These are phyloP conservation scores for Euura saliciscinereae DNA, from an alignment of 1,140 invertebrate species.

Conservation along the genomic window DNA sequence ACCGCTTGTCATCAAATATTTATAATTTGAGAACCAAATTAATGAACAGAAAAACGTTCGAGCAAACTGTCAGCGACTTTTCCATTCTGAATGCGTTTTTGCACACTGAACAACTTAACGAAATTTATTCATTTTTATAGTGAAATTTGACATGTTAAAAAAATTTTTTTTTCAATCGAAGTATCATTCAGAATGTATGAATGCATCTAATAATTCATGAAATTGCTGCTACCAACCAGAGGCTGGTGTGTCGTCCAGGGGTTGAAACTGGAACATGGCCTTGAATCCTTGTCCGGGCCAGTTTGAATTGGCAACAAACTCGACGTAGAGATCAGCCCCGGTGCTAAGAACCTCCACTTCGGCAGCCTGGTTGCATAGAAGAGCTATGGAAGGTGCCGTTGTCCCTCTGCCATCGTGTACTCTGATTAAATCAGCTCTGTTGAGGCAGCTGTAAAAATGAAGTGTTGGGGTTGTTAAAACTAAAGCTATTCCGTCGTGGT, in stretches of 20 bases:
- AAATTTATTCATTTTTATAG: too few relatives aligned
- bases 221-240: constrained; percentile 47
- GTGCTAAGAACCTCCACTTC: constrained; percentile 82
- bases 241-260: constrained; percentile 63
- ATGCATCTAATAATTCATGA: too few relatives aligned
- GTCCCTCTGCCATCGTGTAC: constrained; percentile 76
- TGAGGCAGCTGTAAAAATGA: constrained; percentile 73
- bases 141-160: too few relatives aligned
- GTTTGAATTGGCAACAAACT: constrained; percentile 83
- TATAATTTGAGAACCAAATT: too few relatives aligned
- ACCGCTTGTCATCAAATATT: too few relatives aligned
- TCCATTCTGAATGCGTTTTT: too few relatives aligned
- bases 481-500: too few relatives aligned
- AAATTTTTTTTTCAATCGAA: too few relatives aligned
- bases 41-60: not conserved
- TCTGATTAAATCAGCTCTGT: constrained; percentile 80
- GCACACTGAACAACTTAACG: too few relatives aligned
- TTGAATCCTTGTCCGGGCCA: constrained; percentile 85
- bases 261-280: constrained; percentile 79
- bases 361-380: constrained; percentile 79
- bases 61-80: not conserved
- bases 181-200: too few relatives aligned
- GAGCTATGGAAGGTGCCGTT: constrained; percentile 72
- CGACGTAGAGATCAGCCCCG: constrained; percentile 77
- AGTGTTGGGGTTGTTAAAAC: not conserved